Conservation (phyloP, 2,888 invertebrate species). For the Myopa testacea region DNA sequence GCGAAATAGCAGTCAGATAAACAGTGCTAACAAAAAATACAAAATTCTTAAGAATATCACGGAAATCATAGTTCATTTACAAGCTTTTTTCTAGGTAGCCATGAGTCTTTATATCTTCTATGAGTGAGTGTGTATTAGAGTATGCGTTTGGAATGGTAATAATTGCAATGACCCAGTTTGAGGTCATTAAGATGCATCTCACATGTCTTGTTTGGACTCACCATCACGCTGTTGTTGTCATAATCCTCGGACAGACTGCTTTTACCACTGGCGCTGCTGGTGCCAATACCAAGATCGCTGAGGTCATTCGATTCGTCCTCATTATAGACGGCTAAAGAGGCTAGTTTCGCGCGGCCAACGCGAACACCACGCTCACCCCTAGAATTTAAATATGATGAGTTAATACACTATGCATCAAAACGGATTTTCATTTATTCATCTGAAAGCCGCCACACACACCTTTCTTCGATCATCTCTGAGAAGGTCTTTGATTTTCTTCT, state of each 20-base stretch:
- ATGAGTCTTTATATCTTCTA: too few relatives aligned
- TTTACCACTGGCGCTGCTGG: conserved; percentile 73
- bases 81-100: too few relatives aligned
- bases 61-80: too few relatives aligned
- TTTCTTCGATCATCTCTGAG: conserved; percentile 93
- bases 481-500: conserved; percentile 90
- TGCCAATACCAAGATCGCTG: conserved; percentile 84
- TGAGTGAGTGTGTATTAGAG: too few relatives aligned
- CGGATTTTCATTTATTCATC: not conserved
- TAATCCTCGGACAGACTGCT: conserved; percentile 76
- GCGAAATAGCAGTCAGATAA: too few relatives aligned
- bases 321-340: conserved; percentile 78
- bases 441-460: conserved; percentile 69
- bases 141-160: not conserved
- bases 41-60: too few relatives aligned
- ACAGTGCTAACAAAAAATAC: too few relatives aligned
- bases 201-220: conserved; percentile 64
- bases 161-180: conserved; percentile 31
- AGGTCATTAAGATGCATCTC: conserved; percentile 22
- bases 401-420: not conserved
- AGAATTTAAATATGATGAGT: conserved; percentile 25
- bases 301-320: conserved; percentile 87
- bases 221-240: conserved; percentile 75
- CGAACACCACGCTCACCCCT: conserved; percentile 69
- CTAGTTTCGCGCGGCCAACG: conserved; percentile 72